phyloP scores from a whole-genome alignment of 2,113 vertebrate species.

The Crotalus tigris region DNA sequence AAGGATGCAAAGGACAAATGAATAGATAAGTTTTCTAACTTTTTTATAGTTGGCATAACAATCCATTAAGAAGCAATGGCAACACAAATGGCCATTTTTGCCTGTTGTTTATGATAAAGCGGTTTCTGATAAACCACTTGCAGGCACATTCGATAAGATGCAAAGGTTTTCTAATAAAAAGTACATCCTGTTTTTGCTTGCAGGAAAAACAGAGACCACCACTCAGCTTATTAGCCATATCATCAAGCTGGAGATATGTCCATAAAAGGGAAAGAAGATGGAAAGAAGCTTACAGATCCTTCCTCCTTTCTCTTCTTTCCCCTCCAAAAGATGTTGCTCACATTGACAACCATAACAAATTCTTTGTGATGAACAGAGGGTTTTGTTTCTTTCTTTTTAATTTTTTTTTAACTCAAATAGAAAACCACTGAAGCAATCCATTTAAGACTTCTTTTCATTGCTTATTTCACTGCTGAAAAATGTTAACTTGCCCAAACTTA shows the following conservation, averaged over 20 bases:
- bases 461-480: neutral
- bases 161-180: neutral
- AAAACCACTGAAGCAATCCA: neutral
- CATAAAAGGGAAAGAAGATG: conserved; percentile 9
- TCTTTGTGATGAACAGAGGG: neutral
- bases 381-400: neutral
- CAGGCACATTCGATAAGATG: neutral
- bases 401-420: neutral
- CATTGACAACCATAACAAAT: neutral
- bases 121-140: neutral
- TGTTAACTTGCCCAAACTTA: neutral
- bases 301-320: neutral
- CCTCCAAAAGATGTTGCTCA: neutral
- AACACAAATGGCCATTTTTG: neutral
- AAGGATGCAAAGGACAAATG: neutral
- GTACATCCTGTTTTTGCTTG: neutral
- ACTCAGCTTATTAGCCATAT: neutral
- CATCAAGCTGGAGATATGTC: neutral
- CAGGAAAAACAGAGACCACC: neutral
- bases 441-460: neutral
- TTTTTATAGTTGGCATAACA: neutral
- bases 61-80: conserved; percentile 11
- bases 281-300: neutral
- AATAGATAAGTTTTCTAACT: neutral
- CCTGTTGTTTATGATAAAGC: neutral